Percentiles rank a stretch among this genome's conserved stretches.
phyloP scores from a whole-genome alignment of 2,797 vertebrate genomes.

The Salmo trutta region DNA sequence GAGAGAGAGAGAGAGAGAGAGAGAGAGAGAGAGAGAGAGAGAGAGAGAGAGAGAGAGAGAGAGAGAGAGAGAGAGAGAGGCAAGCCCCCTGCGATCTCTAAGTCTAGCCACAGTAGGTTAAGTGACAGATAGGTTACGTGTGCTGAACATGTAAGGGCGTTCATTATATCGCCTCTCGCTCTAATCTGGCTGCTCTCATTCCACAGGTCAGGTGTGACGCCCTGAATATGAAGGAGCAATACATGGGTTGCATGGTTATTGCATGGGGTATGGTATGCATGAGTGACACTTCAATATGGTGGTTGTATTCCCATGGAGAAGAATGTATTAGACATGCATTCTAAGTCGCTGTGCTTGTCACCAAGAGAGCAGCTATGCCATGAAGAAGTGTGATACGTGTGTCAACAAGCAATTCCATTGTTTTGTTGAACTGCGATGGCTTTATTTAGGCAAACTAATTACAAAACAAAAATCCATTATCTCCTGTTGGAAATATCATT shows the following conservation, averaged over 20 bases:
- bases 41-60: background rate
- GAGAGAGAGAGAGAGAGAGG: background rate
- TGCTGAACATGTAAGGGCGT: background rate
- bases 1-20: background rate
- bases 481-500: slow-evolving; percentile 27
- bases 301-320: background rate
- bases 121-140: background rate
- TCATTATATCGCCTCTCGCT: background rate
- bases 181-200: background rate
- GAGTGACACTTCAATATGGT: background rate
- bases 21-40: background rate
- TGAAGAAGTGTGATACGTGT: slow-evolving; percentile 2
- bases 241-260: background rate
- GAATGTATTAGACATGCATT: slow-evolving; percentile 15
- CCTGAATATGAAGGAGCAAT: background rate
- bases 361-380: background rate
- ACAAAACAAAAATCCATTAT: slow-evolving; percentile 40
- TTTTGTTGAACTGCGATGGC: slow-evolving; percentile 24
- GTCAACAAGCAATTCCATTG: slow-evolving; percentile 27
- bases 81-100: background rate
- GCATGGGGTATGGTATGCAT: background rate
- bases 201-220: background rate
- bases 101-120: background rate
- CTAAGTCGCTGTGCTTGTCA: background rate
- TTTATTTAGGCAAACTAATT: slow-evolving; percentile 37